These are phyloP conservation scores for Epizoanthus rinbou DNA, from an alignment of 92 coral and sea anemone species.

Conservation along the genomic window DNA sequence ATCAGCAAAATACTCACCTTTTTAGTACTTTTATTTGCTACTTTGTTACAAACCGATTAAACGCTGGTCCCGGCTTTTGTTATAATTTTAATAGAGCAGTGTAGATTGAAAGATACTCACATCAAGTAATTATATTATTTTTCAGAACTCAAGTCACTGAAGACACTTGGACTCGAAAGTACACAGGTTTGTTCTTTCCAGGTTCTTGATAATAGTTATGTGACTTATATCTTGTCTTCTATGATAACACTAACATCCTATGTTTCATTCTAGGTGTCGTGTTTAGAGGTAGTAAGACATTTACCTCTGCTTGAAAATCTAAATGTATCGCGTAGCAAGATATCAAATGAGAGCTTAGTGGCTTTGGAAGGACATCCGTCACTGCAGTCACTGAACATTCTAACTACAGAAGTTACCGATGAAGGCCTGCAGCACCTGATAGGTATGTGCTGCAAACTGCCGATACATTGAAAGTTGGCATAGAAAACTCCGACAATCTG, in stretches of 20 bases:
- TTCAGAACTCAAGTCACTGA: constrained; percentile 73
- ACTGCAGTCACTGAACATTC: constrained; percentile 73
- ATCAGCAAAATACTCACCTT: no score
- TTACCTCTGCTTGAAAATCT: constrained; percentile 63
- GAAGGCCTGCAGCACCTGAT: constrained; percentile 73
- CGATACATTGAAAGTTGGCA: no score
- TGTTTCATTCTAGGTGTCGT: constrained; percentile 57
- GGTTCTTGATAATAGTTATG: neutral
- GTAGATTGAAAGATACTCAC: neutral
- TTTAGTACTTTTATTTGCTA: no score
- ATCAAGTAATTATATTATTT: neutral
- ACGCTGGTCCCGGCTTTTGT: no score
- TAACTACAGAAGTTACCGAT: constrained; percentile 77
- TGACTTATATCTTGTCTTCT: neutral
- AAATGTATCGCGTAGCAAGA: constrained; percentile 69
- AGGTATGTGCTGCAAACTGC: constrained; percentile 46
- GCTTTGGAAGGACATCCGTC: constrained; percentile 64
- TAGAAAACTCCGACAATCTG: no score
- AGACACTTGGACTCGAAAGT: constrained; percentile 75
- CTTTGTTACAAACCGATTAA: no score
- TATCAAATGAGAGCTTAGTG: constrained; percentile 60
- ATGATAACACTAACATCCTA: neutral
- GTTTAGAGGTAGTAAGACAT: constrained; percentile 57
- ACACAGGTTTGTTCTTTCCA: constrained; percentile 64
- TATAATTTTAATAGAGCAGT: no score